Evolutionary conservation across 2,888 invertebrate species (phyloP).

Genomic region (Cerastoderma edule): DNA sequence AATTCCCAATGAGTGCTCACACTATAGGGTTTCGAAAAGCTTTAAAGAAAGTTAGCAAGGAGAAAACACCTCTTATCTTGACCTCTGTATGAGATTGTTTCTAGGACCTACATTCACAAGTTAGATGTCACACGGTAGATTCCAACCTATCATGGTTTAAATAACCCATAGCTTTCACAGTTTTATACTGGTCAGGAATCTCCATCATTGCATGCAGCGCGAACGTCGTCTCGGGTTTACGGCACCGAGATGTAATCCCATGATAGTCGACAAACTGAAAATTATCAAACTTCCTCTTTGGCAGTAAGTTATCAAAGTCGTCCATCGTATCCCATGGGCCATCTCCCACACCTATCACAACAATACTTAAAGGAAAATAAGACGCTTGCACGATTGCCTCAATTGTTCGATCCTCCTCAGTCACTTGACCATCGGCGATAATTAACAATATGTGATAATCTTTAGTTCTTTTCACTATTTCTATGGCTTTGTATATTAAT

Average conservation of each 20-base stretch:
- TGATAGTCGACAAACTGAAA: slow-evolving; percentile 86
- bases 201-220: slow-evolving; percentile 85
- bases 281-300: slow-evolving; percentile 85
- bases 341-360: slow-evolving; percentile 86
- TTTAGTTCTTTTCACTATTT: slow-evolving; percentile 81
- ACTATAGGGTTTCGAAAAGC: no score
- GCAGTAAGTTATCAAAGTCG: slow-evolving; percentile 85
- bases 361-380: slow-evolving; percentile 85
- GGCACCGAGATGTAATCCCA: slow-evolving; percentile 77
- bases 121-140: slow-evolving; percentile 12
- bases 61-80: no score
- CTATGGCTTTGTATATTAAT: slow-evolving; percentile 84
- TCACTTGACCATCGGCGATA: slow-evolving; percentile 85
- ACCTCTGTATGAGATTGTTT: no score
- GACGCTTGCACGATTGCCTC: slow-evolving; percentile 85
- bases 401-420: slow-evolving; percentile 84
- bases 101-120: no score
- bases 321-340: slow-evolving; percentile 86
- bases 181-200: slow-evolving; percentile 85
- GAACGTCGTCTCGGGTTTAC: slow-evolving; percentile 82
- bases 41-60: no score
- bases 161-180: slow-evolving; percentile 79
- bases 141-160: slow-evolving; percentile 52
- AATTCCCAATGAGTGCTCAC: no score
- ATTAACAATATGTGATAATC: slow-evolving; percentile 84